These are phyloP conservation scores for Chloroclysta siterata DNA, from an alignment of 2,888 invertebrate genomes.

Conservation along the genomic window DNA sequence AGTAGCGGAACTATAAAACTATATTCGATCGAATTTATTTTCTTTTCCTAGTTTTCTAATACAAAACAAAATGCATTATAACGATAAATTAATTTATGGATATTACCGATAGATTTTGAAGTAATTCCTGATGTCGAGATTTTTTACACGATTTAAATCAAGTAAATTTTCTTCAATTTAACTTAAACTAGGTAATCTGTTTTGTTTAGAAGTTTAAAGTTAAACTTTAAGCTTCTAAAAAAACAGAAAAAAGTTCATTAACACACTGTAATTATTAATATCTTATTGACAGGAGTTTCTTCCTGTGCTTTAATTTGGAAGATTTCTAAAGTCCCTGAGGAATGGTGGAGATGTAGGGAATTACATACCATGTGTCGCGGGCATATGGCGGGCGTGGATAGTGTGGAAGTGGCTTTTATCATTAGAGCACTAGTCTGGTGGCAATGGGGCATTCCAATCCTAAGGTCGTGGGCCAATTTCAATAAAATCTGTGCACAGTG, in stretches of 20 bases:
- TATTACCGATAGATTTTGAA: no score
- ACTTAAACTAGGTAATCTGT: no score
- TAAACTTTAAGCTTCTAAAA: not conserved
- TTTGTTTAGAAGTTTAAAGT: no score
- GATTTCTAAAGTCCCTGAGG: slow-evolving; percentile 18
- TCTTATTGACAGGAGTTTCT: slow-evolving; percentile 12
- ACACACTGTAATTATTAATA: slow-evolving; percentile 9
- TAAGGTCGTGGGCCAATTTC: no score
- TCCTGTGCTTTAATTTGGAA: slow-evolving; percentile 5
- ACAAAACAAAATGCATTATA: not conserved
- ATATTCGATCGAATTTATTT: not conserved
- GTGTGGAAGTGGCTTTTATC: slow-evolving; percentile 22
- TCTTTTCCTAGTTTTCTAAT: not conserved
- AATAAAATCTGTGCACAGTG: no score
- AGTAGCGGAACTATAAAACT: slow-evolving; percentile 67
- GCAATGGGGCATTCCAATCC: no score
- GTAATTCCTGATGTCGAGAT: no score
- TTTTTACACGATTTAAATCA: no score
- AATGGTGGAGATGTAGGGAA: slow-evolving; percentile 19
- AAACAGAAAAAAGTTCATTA: not conserved
- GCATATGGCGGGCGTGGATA: slow-evolving; percentile 23
- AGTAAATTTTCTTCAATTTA: no score
- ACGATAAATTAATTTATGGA: not conserved
- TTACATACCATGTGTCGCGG: slow-evolving; percentile 30
- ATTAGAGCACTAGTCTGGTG: no score